Percentiles rank a stretch among this genome's conserved stretches.
These are phyloP conservation scores for Pygoscelis adeliae DNA, from an alignment of 2,113 vertebrate genomes.

Conservation along the genomic window DNA sequence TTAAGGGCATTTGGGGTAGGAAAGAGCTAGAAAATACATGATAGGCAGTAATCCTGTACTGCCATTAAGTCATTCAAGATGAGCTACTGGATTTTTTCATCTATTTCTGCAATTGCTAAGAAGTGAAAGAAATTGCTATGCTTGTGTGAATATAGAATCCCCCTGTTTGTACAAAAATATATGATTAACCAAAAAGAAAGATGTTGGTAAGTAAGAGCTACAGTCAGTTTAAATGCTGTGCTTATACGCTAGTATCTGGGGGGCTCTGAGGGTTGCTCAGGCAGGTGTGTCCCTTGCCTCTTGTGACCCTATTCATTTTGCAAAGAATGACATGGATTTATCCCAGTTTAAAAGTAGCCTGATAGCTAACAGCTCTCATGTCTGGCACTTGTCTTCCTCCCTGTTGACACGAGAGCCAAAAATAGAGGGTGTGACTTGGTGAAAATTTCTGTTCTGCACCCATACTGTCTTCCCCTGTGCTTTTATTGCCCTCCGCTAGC, in stretches of 20 bases:
- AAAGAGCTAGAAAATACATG: slow-evolving; percentile 24
- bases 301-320: background rate
- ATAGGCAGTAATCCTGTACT: slow-evolving; percentile 28
- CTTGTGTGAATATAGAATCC: background rate
- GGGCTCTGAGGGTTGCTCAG: background rate
- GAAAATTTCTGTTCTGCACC: background rate
- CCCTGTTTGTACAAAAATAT: background rate
- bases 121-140: slow-evolving; percentile 10
- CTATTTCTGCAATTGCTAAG: background rate
- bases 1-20: background rate
- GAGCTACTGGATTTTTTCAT: slow-evolving; percentile 4
- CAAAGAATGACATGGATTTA: background rate
- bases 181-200: slow-evolving; percentile 1
- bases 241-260: background rate
- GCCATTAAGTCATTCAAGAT: background rate
- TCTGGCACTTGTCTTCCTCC: slow-evolving; percentile 8
- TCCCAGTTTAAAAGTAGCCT: background rate
- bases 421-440: background rate
- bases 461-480: background rate
- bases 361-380: background rate
- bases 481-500: background rate
- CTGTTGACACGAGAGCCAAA: background rate
- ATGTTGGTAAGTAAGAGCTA: background rate
- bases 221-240: background rate
- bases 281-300: background rate